These are phyloP conservation scores for Maniola jurtina DNA, from an alignment of 1,140 invertebrate species.

Conservation along the genomic window DNA sequence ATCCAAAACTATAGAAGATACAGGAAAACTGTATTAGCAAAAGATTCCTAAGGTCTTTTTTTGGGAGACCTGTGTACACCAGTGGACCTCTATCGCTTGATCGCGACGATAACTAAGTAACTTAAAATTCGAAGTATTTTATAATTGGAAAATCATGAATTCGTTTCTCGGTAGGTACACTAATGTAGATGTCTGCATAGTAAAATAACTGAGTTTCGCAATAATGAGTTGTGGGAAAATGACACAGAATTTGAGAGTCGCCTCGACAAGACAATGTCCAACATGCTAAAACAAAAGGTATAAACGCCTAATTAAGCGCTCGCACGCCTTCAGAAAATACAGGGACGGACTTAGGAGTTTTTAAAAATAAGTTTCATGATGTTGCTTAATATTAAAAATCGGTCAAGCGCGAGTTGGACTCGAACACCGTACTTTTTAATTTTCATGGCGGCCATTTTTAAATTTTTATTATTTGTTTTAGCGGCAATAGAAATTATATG, in stretches of 20 bases:
- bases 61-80: no score
- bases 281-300: constrained; percentile 62
- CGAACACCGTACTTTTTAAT: no score
- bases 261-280: constrained; percentile 60
- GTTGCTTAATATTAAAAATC: neutral
- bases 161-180: constrained; percentile 15
- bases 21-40: no score
- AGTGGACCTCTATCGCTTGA: no score
- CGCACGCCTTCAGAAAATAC: constrained; percentile 40
- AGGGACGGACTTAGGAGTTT: constrained; percentile 37
- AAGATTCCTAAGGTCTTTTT: no score
- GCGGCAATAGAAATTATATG: no score
- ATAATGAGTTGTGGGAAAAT: constrained; percentile 65
- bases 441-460: no score
- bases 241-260: constrained; percentile 53
- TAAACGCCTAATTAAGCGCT: constrained; percentile 52
- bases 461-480: no score
- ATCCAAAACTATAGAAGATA: no score
- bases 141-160: constrained; percentile 29
- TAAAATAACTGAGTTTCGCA: constrained; percentile 50
- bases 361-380: neutral
- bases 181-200: constrained; percentile 37
- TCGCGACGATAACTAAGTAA: no score
- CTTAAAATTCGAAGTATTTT: neutral
- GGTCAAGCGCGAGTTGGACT: no score